These are phyloP conservation scores for Megaceryle alcyon DNA, from an alignment of 2,797 vertebrate species.

Conservation along the genomic window DNA sequence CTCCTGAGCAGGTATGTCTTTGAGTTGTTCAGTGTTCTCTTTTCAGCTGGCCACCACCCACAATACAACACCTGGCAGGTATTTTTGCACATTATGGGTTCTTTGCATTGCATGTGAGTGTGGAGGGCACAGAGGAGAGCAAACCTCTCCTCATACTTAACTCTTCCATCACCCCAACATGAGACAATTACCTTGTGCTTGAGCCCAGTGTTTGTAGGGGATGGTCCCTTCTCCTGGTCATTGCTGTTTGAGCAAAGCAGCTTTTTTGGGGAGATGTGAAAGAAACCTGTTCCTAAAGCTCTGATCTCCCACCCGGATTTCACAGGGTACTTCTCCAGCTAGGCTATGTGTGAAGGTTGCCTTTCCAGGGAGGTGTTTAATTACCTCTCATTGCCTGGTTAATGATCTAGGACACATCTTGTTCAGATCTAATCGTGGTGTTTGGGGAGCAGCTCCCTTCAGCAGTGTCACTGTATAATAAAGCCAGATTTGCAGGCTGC, in stretches of 20 bases:
- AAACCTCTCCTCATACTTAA: rapidly evolving
- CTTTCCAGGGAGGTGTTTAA: background rate
- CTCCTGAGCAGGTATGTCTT: background rate
- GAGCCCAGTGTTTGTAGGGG: background rate
- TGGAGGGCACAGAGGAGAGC: background rate
- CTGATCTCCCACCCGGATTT: background rate
- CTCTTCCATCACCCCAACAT: rapidly evolving
- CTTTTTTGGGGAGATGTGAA: rapidly evolving
- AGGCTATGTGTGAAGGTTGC: background rate
- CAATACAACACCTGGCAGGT: background rate
- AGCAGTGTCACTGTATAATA: background rate
- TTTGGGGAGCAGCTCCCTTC: conserved; percentile 27
- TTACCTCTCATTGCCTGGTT: background rate
- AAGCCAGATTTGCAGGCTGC: conserved; percentile 13
- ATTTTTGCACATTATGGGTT: background rate
- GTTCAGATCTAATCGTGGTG: background rate
- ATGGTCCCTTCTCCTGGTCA: background rate
- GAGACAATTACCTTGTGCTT: background rate
- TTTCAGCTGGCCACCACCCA: background rate
- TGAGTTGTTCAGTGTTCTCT: background rate
- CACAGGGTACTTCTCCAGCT: background rate
- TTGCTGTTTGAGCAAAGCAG: background rate
- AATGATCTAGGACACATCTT: background rate
- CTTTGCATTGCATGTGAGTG: rapidly evolving
- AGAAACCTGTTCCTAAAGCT: background rate